Evolutionary conservation across 1,140 invertebrate genomes (phyloP).

Genomic region (Polyergus mexicanus): DNA sequence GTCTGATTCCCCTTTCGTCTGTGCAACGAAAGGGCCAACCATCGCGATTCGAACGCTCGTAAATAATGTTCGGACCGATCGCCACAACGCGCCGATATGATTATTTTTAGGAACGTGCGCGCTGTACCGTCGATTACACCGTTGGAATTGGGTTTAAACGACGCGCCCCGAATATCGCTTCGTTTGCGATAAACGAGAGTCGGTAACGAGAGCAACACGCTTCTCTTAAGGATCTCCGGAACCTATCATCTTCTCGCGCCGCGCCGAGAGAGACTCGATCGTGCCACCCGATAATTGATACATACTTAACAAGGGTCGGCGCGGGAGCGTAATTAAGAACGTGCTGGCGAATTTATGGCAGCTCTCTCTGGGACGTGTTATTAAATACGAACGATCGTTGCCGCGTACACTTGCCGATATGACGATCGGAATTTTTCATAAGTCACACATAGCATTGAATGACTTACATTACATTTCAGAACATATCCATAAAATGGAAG

Average conservation of each 20-base stretch:
- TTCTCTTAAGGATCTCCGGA: constrained; percentile 53
- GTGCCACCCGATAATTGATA: constrained; percentile 80
- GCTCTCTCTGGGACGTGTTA: constrained; percentile 67
- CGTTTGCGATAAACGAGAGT: constrained; percentile 79
- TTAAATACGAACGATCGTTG: constrained; percentile 69
- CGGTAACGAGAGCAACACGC: constrained; percentile 69
- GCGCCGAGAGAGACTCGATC: constrained; percentile 64
- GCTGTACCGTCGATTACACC: constrained; percentile 22
- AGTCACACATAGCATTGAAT: not conserved
- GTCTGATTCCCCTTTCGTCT: not conserved
- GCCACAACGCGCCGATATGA: constrained; percentile 18
- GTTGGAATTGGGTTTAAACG: constrained; percentile 13
- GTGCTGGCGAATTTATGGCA: constrained; percentile 79
- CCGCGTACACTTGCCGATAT: not conserved
- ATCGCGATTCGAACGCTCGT: constrained; percentile 25
- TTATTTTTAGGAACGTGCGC: constrained; percentile 34
- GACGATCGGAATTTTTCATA: not conserved
- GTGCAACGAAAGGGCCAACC: constrained; percentile 17
- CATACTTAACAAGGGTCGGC: constrained; percentile 76
- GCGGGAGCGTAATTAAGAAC: constrained; percentile 79
- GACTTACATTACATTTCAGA: not conserved
- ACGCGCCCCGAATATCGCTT: constrained; percentile 52
- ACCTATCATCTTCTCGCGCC: constrained; percentile 80
- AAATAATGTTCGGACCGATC: constrained; percentile 22
- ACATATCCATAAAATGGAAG: not conserved